phyloP scores from a whole-genome alignment of 1,140 invertebrate species.

The Leptinotarsa defecta region DNA sequence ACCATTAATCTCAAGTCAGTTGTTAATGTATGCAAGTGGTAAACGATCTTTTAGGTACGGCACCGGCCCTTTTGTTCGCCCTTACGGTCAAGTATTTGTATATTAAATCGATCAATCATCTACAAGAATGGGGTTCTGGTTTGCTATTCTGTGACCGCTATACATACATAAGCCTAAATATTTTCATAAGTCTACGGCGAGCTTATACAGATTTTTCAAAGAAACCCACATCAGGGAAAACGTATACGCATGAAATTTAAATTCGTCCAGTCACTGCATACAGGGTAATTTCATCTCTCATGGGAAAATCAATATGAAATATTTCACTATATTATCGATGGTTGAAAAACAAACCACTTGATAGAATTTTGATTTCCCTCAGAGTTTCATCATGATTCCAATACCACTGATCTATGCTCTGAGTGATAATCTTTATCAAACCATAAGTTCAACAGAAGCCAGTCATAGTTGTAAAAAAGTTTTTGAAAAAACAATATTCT shows the following conservation, averaged over 20 bases:
- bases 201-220: conserved; percentile 34
- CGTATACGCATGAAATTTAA: conserved; percentile 29
- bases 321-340: no score
- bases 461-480: no score
- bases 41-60: conserved; percentile 55
- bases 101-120: conserved; percentile 58
- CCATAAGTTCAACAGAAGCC: no score
- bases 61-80: conserved; percentile 53
- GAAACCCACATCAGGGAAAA: conserved; percentile 36
- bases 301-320: no score
- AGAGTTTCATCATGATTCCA: no score
- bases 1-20: conserved; percentile 55
- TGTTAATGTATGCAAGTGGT: conserved; percentile 56
- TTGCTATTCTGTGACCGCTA: conserved; percentile 43
- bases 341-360: no score
- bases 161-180: conserved; percentile 52
- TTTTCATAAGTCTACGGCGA: conserved; percentile 39
- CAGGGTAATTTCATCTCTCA: neutral
- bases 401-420: no score
- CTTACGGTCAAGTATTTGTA: conserved; percentile 58
- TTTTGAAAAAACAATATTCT: no score
- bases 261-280: conserved; percentile 16
- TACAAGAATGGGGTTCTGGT: conserved; percentile 52
- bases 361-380: no score
- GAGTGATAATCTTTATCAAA: no score